Evolutionary conservation across 2,888 invertebrate species (phyloP).

Genomic region (Ornithoptera priamus): DNA sequence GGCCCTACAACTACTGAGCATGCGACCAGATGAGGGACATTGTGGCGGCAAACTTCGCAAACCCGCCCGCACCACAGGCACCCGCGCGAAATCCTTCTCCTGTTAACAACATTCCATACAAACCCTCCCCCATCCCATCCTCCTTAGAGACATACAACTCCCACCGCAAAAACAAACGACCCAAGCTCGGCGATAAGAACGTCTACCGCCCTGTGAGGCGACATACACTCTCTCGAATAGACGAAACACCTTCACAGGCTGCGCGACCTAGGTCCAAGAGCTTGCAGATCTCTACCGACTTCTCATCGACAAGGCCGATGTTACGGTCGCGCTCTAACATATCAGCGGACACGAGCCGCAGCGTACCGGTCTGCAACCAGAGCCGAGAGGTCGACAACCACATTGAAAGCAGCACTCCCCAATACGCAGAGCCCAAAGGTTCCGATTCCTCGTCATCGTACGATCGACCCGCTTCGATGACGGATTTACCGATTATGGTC

Average conservation of each 20-base stretch:
- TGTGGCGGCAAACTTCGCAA: slow-evolving; percentile 70
- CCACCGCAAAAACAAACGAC: slow-evolving; percentile 60
- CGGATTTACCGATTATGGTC: slow-evolving; percentile 65
- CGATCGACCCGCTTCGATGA: slow-evolving; percentile 62
- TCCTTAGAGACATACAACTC: slow-evolving; percentile 69
- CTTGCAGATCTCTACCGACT: slow-evolving; percentile 61
- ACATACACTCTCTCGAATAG: slow-evolving; percentile 70
- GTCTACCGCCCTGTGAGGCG: slow-evolving; percentile 65
- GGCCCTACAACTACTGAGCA: slow-evolving; percentile 94
- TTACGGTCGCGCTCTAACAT: slow-evolving; percentile 67
- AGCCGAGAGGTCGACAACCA: slow-evolving; percentile 61
- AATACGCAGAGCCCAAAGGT: slow-evolving; percentile 65
- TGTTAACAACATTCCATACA: slow-evolving; percentile 34
- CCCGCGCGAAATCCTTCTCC: slow-evolving; percentile 67
- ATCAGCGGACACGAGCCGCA: slow-evolving; percentile 71
- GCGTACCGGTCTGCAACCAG: slow-evolving; percentile 70
- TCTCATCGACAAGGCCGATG: slow-evolving; percentile 63
- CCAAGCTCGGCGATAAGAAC: slow-evolving; percentile 59
- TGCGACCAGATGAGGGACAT: slow-evolving; percentile 77
- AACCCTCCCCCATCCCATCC: slow-evolving; percentile 41
- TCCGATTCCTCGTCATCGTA: slow-evolving; percentile 58
- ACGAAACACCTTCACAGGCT: slow-evolving; percentile 57
- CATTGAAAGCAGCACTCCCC: slow-evolving; percentile 59
- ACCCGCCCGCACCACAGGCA: slow-evolving; percentile 72
- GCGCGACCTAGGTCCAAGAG: slow-evolving; percentile 55